Conservation (phyloP, 2,888 invertebrate species). For the Adineta ricciae region DNA sequence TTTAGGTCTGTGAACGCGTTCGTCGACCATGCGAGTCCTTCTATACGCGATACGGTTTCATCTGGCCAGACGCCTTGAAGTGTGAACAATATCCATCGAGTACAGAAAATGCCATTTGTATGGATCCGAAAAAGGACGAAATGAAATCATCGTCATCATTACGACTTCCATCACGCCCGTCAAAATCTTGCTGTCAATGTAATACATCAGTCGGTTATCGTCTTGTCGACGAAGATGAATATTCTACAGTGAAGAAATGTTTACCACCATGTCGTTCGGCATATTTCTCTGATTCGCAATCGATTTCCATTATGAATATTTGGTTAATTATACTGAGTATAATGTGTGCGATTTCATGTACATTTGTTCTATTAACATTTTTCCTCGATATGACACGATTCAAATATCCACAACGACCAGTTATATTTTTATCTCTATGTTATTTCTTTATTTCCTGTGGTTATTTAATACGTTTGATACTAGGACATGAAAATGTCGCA, state of each 20-base stretch:
- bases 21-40: slow-evolving; percentile 81
- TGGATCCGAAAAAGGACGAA: slow-evolving; percentile 67
- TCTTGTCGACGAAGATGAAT: neutral
- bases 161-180: slow-evolving; percentile 31
- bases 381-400: slow-evolving; percentile 42
- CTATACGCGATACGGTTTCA: slow-evolving; percentile 76
- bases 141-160: slow-evolving; percentile 46
- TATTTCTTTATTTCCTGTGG: slow-evolving; percentile 80
- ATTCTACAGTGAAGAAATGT: neutral
- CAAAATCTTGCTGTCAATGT: slow-evolving; percentile 18
- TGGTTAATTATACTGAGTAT: neutral
- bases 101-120: slow-evolving; percentile 70
- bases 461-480: slow-evolving; percentile 69
- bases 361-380: slow-evolving; percentile 18
- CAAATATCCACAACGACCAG: slow-evolving; percentile 86
- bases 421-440: slow-evolving; percentile 90
- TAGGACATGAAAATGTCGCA: slow-evolving; percentile 78
- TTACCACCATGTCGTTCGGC: slow-evolving; percentile 17
- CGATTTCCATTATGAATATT: neutral
- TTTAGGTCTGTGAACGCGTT: slow-evolving; percentile 74
- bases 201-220: slow-evolving; percentile 2
- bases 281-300: neutral
- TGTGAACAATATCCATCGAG: slow-evolving; percentile 77
- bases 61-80: slow-evolving; percentile 93
- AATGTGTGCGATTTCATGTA: neutral